These are phyloP conservation scores for Molothrus aeneus DNA, from an alignment of 2,797 vertebrate genomes.

Conservation along the genomic window DNA sequence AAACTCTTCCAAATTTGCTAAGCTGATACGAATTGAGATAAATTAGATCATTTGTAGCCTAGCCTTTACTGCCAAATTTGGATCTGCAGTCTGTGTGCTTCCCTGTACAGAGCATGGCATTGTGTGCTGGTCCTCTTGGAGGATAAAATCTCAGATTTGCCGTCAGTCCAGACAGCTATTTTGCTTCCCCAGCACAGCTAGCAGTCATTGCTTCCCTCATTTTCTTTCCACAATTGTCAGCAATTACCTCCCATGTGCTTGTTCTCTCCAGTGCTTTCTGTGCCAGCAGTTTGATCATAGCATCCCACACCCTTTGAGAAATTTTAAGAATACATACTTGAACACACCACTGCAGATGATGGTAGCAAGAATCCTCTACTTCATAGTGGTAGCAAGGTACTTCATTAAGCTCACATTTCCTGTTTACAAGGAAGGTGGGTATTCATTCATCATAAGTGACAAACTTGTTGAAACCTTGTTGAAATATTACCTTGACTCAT, in stretches of 20 bases:
- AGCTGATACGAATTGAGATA: slow-evolving; percentile 76
- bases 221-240: background rate
- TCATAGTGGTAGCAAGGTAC: background rate
- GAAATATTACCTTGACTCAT: background rate
- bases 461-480: background rate
- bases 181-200: background rate
- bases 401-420: background rate
- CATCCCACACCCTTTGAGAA: background rate
- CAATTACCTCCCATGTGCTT: background rate
- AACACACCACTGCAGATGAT: background rate
- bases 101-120: background rate
- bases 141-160: slow-evolving; percentile 19
- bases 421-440: background rate
- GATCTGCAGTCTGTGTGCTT: slow-evolving; percentile 55
- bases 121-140: slow-evolving; percentile 46
- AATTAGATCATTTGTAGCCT: slow-evolving; percentile 74
- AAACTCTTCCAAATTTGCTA: slow-evolving; percentile 73
- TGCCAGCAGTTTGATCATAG: background rate
- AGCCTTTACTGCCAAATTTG: slow-evolving; percentile 73
- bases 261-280: background rate
- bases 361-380: background rate
- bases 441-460: background rate
- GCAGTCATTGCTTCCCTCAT: background rate
- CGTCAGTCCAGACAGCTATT: background rate
- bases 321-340: background rate